A percentile compares a stretch with the other conserved stretches of the same genome.
Evolutionary conservation across 92 coral and sea anemone genomes (phyloP).

Genomic region (Parazoanthus swiftii): DNA sequence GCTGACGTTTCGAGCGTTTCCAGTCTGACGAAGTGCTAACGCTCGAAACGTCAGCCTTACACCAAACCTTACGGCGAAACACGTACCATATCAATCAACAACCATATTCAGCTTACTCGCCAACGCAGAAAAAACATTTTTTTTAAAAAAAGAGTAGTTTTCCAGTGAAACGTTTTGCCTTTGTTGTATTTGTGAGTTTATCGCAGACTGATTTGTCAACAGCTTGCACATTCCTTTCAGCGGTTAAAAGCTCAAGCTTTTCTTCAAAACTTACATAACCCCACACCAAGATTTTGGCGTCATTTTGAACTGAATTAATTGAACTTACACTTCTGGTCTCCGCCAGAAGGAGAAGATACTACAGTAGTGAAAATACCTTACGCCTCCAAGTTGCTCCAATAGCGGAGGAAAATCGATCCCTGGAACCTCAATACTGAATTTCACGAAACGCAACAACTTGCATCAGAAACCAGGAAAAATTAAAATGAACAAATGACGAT

Average conservation of each 20-base stretch:
- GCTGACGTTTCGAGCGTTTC: no score
- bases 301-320: not conserved
- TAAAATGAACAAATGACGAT: not conserved
- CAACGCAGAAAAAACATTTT: no score
- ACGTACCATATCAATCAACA: no score
- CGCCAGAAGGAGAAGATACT: no score
- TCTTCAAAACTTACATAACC: not conserved
- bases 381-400: not conserved
- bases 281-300: not conserved
- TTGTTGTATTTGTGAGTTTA: not conserved
- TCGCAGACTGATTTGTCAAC: not conserved
- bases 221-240: not conserved
- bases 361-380: not conserved
- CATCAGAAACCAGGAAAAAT: not conserved
- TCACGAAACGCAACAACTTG: not conserved
- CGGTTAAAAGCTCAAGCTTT: no score
- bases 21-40: no score
- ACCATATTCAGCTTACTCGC: no score
- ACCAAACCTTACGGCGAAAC: no score
- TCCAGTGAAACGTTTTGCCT: no score
- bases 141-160: no score
- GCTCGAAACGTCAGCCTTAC: no score
- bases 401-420: not conserved
- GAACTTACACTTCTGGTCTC: not conserved
- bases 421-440: not conserved